Evolutionary conservation across 53 echinoderm and acorn worm species (phyloP), one percentile per base, ranked within the genome.

Genomic region (Echinarachnius parma): DNA sequence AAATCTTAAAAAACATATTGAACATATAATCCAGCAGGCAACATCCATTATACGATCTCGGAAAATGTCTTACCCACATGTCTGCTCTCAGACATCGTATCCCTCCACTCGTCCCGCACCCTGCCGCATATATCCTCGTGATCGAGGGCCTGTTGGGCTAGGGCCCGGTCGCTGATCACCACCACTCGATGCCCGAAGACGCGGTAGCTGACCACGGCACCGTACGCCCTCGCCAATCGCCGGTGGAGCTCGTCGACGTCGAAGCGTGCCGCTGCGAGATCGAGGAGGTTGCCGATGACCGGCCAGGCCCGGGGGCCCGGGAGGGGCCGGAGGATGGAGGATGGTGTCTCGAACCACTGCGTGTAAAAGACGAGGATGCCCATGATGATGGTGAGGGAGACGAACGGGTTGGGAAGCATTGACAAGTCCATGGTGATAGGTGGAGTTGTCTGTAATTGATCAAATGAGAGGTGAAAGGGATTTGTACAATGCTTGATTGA

Each of bases 261-360:
- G 31, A 66, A 48, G 28, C 48, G 2, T 0, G 46, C 8, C 27
- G 66, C 66, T n/a, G 47, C 13, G 48, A 66, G 66, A 11, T 47
- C 46, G 9, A 48, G 66, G n/a, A 66, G 66, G 66, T 66, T 46
- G 1, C 66, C 66, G n/a, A 66, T 20, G 30, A 66, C 28, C 24
- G 66, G 33, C 66, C 66, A 66, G 19, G 66, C 48, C 48, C 48
- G 18, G 3, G 66, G 66, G 15, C 66, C 66, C 10, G 66, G 48
- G 15, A 66, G 66, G 1, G 66, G 66, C 21, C 47, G 46, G 66
- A 66, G 48, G 46, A 9, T 27, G 5, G 66, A 66, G 66, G 31
- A 5, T 28, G 66, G 66, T 15, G 46, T 46, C 31, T 66, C 66
- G 31, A 66, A 66, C 46, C 48, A 66, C 47, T 66, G 66, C 46